phyloP scores from a whole-genome alignment of 2,797 vertebrate species.

The Limosa lapponica region DNA sequence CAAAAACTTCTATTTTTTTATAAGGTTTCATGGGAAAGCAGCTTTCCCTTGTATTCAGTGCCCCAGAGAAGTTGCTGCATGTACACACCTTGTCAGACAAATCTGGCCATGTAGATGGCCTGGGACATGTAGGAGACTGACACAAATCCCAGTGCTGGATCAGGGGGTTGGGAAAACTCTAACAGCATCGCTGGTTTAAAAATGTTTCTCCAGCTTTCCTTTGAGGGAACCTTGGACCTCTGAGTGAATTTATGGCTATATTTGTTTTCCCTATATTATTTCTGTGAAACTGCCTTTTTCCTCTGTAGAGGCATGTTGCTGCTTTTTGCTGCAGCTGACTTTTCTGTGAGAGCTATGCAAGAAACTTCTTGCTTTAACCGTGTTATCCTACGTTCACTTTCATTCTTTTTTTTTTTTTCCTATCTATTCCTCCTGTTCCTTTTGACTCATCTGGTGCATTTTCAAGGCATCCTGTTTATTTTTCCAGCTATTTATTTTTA shows the following conservation, averaged over 20 bases:
- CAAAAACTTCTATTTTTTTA: neutral
- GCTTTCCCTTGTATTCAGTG: neutral
- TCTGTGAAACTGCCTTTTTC: constrained; percentile 2
- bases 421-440: neutral
- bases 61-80: constrained; percentile 33
- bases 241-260: neutral
- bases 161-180: neutral
- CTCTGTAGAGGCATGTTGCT: neutral
- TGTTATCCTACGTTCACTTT: neutral
- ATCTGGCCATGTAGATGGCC: constrained; percentile 48
- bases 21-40: constrained; percentile 1
- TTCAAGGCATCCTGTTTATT: constrained; percentile 53
- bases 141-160: neutral
- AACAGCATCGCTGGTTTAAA: neutral
- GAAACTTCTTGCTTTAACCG: neutral
- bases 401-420: neutral
- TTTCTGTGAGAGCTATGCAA: neutral
- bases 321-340: neutral
- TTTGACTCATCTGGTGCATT: constrained; percentile 1
- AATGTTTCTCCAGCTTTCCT: neutral
- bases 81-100: constrained; percentile 51
- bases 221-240: neutral
- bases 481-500: constrained; percentile 1
- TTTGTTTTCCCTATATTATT: neutral
- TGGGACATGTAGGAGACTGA: constrained; percentile 23